Evolutionary conservation across 2,888 invertebrate genomes (phyloP), one percentile per base, ranked within the genome.

Genomic region (Pantelozetes paolii): DNA sequence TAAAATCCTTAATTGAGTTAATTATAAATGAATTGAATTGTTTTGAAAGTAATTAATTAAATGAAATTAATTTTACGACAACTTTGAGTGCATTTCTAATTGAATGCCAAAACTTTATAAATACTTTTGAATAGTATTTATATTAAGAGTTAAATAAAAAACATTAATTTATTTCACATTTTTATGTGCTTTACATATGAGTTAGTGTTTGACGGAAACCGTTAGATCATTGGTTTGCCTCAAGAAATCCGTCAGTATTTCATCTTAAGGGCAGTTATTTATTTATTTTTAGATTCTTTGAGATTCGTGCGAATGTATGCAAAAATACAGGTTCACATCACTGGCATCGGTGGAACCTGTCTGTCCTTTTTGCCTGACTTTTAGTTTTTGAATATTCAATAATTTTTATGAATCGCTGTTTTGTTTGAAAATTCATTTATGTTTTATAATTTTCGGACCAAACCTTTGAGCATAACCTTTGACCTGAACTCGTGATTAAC

Each of bases 161-260:
- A n/a, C n/a, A n/a, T n/a, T n/a, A n/a, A n/a, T 50, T 50, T 50
- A 20, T n/a, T n/a, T n/a, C n/a, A n/a, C n/a, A n/a, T n/a, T n/a
- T 50, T 50, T 50, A 9, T 50, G 50, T 50, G 50, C 50, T 20
- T n/a, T 50, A 50, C 50, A 50, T 50, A 9, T 5, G 9, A 50
- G 6, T 36, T 36, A 15, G 18, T 5, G 15, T 50, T 50, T 50
- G 50, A 50, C 50, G 50, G 8, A 50, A 50, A 50, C 50, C 50
- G 50, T 50, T 50, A 50, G 50, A 50, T 50, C n/a, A 50, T 50
- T 50, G 18, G 50, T 50, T 50, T n/a, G 50, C 50, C 50, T 50
- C n/a, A 50, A 50, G 50, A 50, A 50, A 50, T 50, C 18, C n/a
- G 18, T 50, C n/a, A n/a, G 8, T 15, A 50, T 50, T 50, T 50